Evolutionary conservation across 2,888 invertebrate species (phyloP).

Genomic region (Luperina testacea): DNA sequence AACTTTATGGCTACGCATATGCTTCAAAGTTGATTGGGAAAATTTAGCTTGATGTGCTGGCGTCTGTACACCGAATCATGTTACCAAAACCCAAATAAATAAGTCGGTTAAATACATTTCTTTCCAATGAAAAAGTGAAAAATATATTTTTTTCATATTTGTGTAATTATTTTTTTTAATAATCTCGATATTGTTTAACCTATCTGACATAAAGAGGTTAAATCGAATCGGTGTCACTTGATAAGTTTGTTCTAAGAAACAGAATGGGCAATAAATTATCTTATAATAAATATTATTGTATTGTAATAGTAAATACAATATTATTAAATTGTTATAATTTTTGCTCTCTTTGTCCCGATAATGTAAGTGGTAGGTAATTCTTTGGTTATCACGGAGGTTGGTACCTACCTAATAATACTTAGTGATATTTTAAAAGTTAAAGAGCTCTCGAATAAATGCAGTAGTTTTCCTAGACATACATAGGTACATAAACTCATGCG

Average conservation of each 20-base stretch:
- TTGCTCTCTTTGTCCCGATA: not conserved
- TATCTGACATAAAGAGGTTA: conserved; percentile 6
- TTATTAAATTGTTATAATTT: not conserved
- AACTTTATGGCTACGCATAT: too few species aligned
- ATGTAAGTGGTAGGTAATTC: not conserved
- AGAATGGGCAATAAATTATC: conserved; percentile 18
- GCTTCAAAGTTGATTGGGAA: too few species aligned
- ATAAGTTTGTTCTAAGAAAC: conserved; percentile 28
- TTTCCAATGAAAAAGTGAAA: not conserved
- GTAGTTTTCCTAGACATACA: not conserved
- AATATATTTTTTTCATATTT: not conserved
- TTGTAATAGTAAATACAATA: not conserved
- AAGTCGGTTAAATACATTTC: not conserved
- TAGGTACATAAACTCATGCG: not conserved
- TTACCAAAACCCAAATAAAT: not conserved
- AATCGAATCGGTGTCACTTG: conserved; percentile 27
- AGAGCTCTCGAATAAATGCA: not conserved
- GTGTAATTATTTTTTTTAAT: conserved; percentile 10
- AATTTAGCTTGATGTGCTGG: too few species aligned
- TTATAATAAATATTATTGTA: conserved; percentile 29
- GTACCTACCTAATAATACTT: not conserved
- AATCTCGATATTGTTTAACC: conserved; percentile 2
- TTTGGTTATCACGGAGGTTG: not conserved
- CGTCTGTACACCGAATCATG: too few species aligned
- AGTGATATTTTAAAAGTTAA: too few species aligned